Conservation (phyloP, 92 coral and sea anemone species). For the Porites divaricata region DNA sequence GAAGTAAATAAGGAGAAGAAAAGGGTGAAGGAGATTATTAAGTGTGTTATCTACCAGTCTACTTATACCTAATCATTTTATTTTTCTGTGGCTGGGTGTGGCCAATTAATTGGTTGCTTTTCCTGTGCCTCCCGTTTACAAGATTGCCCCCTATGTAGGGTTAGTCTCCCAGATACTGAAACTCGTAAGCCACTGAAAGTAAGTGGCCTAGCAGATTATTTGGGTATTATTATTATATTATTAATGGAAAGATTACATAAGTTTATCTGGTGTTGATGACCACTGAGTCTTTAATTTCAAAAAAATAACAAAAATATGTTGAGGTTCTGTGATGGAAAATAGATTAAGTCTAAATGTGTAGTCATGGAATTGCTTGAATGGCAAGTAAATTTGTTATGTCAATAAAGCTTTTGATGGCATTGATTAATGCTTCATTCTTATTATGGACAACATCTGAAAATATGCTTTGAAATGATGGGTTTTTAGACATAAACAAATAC, state of each 20-base stretch:
- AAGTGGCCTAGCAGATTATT: constrained; percentile 16
- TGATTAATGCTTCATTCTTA: not conserved
- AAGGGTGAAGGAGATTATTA: not conserved
- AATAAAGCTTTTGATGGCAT: constrained; percentile 14
- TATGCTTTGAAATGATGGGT: constrained; percentile 31
- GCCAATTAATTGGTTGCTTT: constrained; percentile 41
- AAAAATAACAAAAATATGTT: not conserved
- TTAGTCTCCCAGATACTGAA: constrained; percentile 10
- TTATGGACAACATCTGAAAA: constrained; percentile 39
- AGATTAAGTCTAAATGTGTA: not conserved
- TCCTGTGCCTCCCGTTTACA: constrained; percentile 19
- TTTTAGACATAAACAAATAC: constrained; percentile 20
- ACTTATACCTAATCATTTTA: constrained; percentile 20
- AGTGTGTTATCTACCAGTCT: constrained; percentile 5
- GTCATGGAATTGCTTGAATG: not conserved
- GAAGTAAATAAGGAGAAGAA: not conserved
- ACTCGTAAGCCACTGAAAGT: constrained; percentile 15
- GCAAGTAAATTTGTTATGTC: constrained; percentile 18
- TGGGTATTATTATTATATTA: constrained; percentile 1
- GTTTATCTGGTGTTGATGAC: not conserved
- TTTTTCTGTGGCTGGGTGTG: constrained; percentile 37
- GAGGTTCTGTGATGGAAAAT: constrained; percentile 2
- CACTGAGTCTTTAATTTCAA: not conserved
- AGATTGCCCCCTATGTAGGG: constrained; percentile 29
- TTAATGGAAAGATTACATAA: not conserved